A percentile compares a stretch with the other conserved stretches of the same genome.
phyloP scores from a whole-genome alignment of 2,113 vertebrate species.

The Orcinus orca region DNA sequence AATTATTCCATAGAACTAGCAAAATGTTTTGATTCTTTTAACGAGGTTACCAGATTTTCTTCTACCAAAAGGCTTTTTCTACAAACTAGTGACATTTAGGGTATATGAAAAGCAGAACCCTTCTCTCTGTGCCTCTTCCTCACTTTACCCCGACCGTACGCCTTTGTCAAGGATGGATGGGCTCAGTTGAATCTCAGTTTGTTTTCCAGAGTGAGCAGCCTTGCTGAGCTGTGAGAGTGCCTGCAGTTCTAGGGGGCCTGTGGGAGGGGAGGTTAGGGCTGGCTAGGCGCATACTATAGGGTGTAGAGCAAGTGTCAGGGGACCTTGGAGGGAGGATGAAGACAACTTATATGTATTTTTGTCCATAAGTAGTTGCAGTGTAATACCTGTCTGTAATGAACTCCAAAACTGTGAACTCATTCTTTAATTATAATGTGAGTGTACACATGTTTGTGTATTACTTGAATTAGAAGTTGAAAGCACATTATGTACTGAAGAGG shows the following conservation, averaged over 20 bases:
- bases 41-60: neutral
- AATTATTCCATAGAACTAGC: neutral
- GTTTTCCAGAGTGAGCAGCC: neutral
- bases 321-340: too few relatives aligned
- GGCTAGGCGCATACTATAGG: neutral
- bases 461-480: neutral
- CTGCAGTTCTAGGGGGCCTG: neutral
- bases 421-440: neutral
- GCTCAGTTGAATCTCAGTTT: neutral
- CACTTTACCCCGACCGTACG: neutral
- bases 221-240: neutral
- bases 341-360: neutral
- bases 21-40: neutral
- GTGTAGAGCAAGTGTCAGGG: neutral
- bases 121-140: neutral
- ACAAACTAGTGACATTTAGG: neutral
- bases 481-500: neutral
- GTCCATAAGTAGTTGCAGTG: neutral
- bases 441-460: neutral
- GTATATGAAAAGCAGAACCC: neutral
- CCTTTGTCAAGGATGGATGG: neutral
- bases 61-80: neutral
- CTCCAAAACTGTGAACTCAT: neutral
- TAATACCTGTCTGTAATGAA: neutral
- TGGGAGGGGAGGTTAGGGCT: neutral